Conservation (phyloP, 2,113 vertebrate genomes). For the Nibea albiflora region DNA sequence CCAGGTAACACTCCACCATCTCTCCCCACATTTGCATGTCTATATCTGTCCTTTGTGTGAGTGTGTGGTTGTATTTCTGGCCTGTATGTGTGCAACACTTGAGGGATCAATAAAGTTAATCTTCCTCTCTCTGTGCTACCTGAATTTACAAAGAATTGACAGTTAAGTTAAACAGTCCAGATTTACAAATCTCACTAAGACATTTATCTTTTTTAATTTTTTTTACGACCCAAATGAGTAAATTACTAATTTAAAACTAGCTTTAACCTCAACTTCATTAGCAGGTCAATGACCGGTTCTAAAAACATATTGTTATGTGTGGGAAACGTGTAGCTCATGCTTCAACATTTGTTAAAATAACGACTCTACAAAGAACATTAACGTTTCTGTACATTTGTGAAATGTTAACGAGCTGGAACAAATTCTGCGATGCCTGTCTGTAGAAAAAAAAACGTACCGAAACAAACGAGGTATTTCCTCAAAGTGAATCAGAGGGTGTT, state of each 20-base stretch:
- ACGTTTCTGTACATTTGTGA: conserved; percentile 26
- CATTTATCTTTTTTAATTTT: not conserved
- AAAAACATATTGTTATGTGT: conserved; percentile 1
- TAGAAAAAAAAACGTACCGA: not conserved
- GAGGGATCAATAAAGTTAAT: too few relatives aligned
- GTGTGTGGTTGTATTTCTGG: too few relatives aligned
- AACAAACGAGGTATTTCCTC: not conserved
- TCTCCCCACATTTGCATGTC: too few relatives aligned
- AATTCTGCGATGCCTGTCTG: not conserved
- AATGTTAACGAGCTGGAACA: conserved; percentile 33
- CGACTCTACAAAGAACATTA: not conserved
- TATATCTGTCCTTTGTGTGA: too few relatives aligned
- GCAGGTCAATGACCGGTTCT: not conserved
- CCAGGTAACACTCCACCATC: too few relatives aligned
- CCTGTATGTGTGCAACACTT: too few relatives aligned
- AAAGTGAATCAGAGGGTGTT: not conserved
- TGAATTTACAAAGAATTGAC: not conserved
- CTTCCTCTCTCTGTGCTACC: not conserved
- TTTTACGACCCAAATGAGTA: not conserved
- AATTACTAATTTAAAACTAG: not conserved
- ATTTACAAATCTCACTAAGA: not conserved
- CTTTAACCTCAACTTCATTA: not conserved
- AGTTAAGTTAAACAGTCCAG: not conserved
- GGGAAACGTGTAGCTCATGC: not conserved
- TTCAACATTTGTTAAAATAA: not conserved